Conservation (phyloP, 2,113 vertebrate species). For the Neogale vison region DNA sequence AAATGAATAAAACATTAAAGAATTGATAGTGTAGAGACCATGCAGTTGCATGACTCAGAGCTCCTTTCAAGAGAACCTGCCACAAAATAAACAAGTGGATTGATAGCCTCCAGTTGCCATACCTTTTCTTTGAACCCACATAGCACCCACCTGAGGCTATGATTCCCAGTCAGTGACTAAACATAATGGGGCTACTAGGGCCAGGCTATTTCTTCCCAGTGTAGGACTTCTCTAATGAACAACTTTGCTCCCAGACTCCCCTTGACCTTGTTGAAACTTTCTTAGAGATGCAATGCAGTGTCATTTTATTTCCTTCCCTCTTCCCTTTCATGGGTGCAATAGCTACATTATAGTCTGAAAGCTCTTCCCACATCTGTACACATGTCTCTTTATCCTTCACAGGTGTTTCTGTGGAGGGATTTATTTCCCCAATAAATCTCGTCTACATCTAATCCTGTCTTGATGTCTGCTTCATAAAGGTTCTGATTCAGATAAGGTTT, state of each 20-base stretch:
- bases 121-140: not conserved
- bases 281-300: not conserved
- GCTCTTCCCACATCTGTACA: not conserved
- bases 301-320: not conserved
- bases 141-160: not conserved
- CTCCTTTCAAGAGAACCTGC: not conserved
- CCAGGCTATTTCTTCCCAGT: not conserved
- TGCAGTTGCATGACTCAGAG: not conserved
- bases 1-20: not conserved
- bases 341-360: not conserved
- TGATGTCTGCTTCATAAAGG: not conserved
- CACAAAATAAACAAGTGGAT: not conserved
- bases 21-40: not conserved
- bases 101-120: too few relatives aligned
- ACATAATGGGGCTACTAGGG: not conserved
- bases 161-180: not conserved
- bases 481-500: not conserved
- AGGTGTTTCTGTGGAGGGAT: not conserved
- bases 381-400: not conserved
- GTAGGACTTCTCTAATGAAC: not conserved
- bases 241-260: not conserved
- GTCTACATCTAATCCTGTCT: not conserved
- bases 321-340: not conserved
- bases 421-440: not conserved
- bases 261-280: not conserved